phyloP scores from a whole-genome alignment of 2,888 invertebrate genomes.

The Chrysolina americana region DNA sequence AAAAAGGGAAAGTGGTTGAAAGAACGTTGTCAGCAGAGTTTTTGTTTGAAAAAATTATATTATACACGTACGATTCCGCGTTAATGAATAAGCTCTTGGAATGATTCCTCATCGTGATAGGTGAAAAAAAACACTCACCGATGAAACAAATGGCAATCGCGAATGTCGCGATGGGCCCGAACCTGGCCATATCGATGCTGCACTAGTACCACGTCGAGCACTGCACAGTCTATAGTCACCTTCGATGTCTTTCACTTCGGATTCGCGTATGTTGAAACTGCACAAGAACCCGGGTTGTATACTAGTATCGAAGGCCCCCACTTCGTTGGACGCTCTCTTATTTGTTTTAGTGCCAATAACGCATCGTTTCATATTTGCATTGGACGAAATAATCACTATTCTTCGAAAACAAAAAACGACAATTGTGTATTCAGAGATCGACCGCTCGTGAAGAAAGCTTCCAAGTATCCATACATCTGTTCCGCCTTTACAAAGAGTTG shows the following conservation, averaged over 20 bases:
- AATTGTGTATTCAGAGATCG: neutral
- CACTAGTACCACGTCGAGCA: constrained; percentile 47
- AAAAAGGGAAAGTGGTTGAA: too few species aligned
- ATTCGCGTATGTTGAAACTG: constrained; percentile 57
- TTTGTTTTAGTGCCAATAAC: constrained; percentile 14
- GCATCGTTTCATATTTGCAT: constrained; percentile 13
- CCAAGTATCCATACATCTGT: too few species aligned
- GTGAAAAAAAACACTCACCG: constrained; percentile 37
- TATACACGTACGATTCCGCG: too few species aligned
- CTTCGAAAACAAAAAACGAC: neutral
- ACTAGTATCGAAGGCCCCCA: constrained; percentile 44
- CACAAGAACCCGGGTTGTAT: constrained; percentile 50
- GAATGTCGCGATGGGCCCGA: constrained; percentile 50
- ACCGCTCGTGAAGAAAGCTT: neutral
- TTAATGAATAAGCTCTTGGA: too few species aligned
- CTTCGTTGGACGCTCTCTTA: constrained; percentile 35
- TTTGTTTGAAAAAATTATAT: neutral
- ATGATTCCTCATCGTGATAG: neutral
- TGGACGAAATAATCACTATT: neutral
- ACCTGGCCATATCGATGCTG: constrained; percentile 60
- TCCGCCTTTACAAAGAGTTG: too few species aligned
- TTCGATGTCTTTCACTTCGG: constrained; percentile 66
- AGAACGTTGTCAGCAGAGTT: neutral
- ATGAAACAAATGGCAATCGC: constrained; percentile 37
- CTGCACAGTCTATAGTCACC: constrained; percentile 59